Base-by-base conservation (phyloP, 2,797 vertebrate species). In the Rhinoraja longicauda region DNA sequence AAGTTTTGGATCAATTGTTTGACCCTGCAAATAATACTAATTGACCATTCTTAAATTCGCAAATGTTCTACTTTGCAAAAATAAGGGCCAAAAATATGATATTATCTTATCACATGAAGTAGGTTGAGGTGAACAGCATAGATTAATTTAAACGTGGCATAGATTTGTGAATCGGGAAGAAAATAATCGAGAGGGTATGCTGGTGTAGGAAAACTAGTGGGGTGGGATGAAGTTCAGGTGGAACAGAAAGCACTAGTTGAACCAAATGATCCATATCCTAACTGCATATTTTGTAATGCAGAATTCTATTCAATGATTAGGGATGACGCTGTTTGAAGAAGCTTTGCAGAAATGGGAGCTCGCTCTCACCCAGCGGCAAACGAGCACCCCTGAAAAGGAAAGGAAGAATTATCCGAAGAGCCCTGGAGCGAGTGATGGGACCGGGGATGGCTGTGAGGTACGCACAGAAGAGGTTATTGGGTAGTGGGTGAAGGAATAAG, bases 251-350 rank as follows among this genome's bases (percentile, higher is more conserved):
- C n/a, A 36, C 1, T n/a, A 17, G 29, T n/a, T 86, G 84, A 19
- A 4, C 1, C 0, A 12, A 5, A 29, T 53, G 17, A 9, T 5
- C 21, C 24, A 21, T 76, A 36, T 45, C 13, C 76, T 0, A 39
- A 36, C 36, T 45, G 8, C 21, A 93, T 39, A 1, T 93, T 93
- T 57, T 88, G 17, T 88, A 32, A 59, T 19, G 1, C 29, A 6
- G 12, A 29, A 72, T 64, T 6, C 29, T 0, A 0, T 92, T 93
- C 26, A 75, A 77, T 45, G 73, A 17, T 15, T 82, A 99, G 99
- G 99, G 75, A 99, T 99, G 98, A 98, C 99, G 95, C 96, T 99
- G 88, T 99, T 99, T 93, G 99, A 99, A 94, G 99, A 99, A 95
- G 99, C 99, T 0, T 95, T 99, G 90, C 97, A 96, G 93, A 99